Evolutionary conservation across 2,888 invertebrate genomes (phyloP), one percentile per base, ranked within the genome.

Genomic region (Xanthia togata): DNA sequence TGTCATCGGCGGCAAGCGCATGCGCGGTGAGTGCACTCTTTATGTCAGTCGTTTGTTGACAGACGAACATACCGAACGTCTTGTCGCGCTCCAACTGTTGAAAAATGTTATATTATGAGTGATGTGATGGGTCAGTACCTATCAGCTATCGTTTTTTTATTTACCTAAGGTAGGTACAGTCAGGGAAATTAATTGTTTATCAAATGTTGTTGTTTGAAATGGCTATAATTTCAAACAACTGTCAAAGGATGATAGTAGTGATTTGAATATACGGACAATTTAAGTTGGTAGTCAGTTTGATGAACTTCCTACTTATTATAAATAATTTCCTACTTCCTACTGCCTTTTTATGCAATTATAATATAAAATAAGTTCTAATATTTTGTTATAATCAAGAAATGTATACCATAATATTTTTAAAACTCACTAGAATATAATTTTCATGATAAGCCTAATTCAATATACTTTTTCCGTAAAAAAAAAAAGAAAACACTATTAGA

Each of bases 81-180:
- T 97, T 95, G 89, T 97, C 97, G 35, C 93, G 90, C 81, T 96
- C 95, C 93, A 96, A 84, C 96, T 96, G 92, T 62, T n/a, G 35
- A 59, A 20, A 5, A 1, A 6, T 12, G 2, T 55, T n/a, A 26
- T 26, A n/a, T 11, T 55, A 26, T 26, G 55, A 26, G 26, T n/a
- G 12, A 23, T 50, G 23, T 50, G 50, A 9, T 31, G 35, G 60
- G 11, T 60, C 20, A 20, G 20, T 60, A 47, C 47, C 47, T 14
- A 20, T 60, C 4, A 17, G 35, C 12, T 31, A 12, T 60, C 5
- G 20, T 12, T 38, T 38, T 38, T 14, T 62, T 14, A 38, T 63
- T 63, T 63, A 38, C 2, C 5, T 38, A 14, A 38, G 62, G 14
- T 63, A 38, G 4, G 12, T 5, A 14, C 2, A 53, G 11, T 53